Percentiles rank a stretch among this genome's conserved stretches.
Conservation (phyloP, 2,113 vertebrate species). For the Drymodes brunneopygia region DNA sequence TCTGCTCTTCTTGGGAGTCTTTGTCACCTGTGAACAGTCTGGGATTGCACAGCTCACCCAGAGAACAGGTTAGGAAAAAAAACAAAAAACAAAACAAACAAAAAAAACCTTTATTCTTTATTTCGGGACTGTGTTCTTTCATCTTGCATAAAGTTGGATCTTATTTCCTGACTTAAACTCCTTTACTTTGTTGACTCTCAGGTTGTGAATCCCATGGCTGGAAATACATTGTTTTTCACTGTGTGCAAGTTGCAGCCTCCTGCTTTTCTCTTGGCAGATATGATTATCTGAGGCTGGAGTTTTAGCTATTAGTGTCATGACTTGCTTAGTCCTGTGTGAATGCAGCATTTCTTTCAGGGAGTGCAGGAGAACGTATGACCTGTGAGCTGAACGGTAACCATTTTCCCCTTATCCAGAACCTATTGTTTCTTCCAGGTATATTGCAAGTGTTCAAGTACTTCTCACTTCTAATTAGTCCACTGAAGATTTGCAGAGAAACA, state of each 20-base stretch:
- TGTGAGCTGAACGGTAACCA: not conserved
- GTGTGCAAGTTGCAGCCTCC: not conserved
- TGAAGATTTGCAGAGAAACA: not conserved
- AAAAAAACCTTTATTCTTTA: not conserved
- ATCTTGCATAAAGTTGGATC: not conserved
- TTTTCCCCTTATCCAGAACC: not conserved
- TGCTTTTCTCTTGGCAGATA: not conserved
- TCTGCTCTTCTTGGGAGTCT: not conserved
- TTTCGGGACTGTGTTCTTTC: not conserved
- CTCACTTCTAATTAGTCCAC: not conserved
- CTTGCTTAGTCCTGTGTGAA: not conserved
- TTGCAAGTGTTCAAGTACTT: not conserved
- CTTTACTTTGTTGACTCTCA: not conserved
- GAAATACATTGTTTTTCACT: not conserved
- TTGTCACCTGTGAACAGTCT: not conserved
- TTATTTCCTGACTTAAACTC: not conserved
- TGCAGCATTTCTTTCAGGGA: not conserved
- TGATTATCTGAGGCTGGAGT: not conserved
- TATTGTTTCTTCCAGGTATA: not conserved
- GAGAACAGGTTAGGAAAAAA: not conserved
- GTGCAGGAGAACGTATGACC: not conserved
- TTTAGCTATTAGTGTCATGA: not conserved
- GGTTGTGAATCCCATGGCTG: not conserved
- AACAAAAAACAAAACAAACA: not conserved
- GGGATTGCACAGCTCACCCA: not conserved